Base-by-base conservation (phyloP, 2,888 invertebrate genomes). In the Drosophila neutralis region DNA sequence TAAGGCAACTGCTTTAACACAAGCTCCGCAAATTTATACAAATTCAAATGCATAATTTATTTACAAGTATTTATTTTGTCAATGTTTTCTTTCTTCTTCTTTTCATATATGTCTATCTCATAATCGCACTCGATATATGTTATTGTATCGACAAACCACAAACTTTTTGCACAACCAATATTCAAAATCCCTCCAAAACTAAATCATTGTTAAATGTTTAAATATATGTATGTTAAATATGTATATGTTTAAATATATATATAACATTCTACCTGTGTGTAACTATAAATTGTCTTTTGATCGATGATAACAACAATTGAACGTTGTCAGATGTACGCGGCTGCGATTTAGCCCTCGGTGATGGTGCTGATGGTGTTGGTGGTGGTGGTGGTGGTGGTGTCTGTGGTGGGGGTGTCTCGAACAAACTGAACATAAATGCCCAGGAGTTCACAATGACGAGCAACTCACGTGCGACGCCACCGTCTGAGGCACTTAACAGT, bases 341-440 rank as follows among this genome's bases (percentile, higher is more conserved):
- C 72, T 76, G 76, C 65, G 83, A 89, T 54, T 49, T 65, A 64
- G 81, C 75, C 57, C 40, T 57, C 42, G 62, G 36, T 73, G 73
- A 49, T 65, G 61, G 51, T 61, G 67, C 33, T 57, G 45, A 56
- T 56, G 51, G 31, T 51, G 53, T 33, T 67, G 67, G 60, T 67
- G 66, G 59, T 63, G 69, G n/a, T 64, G 94, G 94, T 66, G 66
- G 59, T 67, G 66, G 59, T 63, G 70, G n/a, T 64, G 65, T 67
- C 63, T 68, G 51, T 70, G 95, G 95, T 94, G 94, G 94, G 92
- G 94, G 94, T 92, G 78, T 87, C 78, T 74, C 89, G 88, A 95
- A 95, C 92, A 96, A 96, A 93, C 94, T 97, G 87, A 97, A 97
- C 93, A 97, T 97, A 80, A 96, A 97, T 94, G 97, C 97, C 72